Evolutionary conservation across 2,888 invertebrate genomes (phyloP).

Genomic region (Aleiodes leptofemur): DNA sequence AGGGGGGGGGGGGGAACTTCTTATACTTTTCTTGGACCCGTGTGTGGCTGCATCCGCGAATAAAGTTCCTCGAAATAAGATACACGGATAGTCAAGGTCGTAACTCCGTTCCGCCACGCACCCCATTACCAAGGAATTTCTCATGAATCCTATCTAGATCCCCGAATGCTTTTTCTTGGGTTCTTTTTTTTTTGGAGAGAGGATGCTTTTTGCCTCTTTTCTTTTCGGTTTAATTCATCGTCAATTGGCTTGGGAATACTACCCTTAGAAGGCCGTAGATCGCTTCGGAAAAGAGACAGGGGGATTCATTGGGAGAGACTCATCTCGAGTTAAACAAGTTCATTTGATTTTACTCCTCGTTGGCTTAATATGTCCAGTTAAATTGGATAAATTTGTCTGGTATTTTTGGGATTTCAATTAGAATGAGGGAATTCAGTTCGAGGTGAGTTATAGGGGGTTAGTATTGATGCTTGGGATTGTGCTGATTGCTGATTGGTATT

Average conservation of each 20-base stretch:
- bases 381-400: too few species aligned
- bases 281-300: neutral
- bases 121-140: slow-evolving; percentile 60
- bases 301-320: neutral
- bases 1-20: neutral
- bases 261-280: slow-evolving; percentile 21
- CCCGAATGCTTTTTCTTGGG: slow-evolving; percentile 38
- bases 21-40: slow-evolving; percentile 49
- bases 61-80: slow-evolving; percentile 66
- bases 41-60: slow-evolving; percentile 52
- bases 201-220: slow-evolving; percentile 19
- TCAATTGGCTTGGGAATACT: slow-evolving; percentile 22
- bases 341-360: neutral
- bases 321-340: slow-evolving; percentile 1
- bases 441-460: too few species aligned
- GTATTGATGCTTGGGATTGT: too few species aligned
- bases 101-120: slow-evolving; percentile 62
- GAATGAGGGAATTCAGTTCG: too few species aligned
- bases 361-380: neutral
- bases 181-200: neutral
- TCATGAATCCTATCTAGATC: slow-evolving; percentile 64
- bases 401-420: too few species aligned
- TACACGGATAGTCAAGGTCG: slow-evolving; percentile 65
- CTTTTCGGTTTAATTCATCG: slow-evolving; percentile 5
- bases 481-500: too few species aligned